phyloP scores from a whole-genome alignment of 1,140 invertebrate species.

The Galleria mellonella region DNA sequence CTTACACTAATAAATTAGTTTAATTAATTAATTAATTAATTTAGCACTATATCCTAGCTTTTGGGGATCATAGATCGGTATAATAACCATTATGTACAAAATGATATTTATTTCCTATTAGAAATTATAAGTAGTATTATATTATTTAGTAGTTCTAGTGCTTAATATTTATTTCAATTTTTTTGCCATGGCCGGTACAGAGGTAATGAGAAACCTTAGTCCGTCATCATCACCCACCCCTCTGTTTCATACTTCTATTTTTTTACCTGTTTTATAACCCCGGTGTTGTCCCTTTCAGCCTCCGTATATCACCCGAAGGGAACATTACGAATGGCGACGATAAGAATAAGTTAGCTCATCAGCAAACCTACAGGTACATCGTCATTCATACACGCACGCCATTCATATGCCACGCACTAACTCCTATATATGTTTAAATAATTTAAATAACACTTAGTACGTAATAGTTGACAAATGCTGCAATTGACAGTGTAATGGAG shows the following conservation, averaged over 20 bases:
- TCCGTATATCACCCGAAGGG: constrained; percentile 71
- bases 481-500: no score
- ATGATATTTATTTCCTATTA: neutral
- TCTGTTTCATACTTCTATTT: constrained; percentile 20
- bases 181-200: constrained; percentile 58
- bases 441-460: constrained; percentile 11
- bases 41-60: no score
- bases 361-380: constrained; percentile 88
- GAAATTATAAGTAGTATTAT: neutral
- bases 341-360: constrained; percentile 83
- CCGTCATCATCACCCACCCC: constrained; percentile 31
- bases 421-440: constrained; percentile 5
- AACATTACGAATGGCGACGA: constrained; percentile 76
- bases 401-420: constrained; percentile 35
- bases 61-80: no score
- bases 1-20: no score
- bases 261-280: constrained; percentile 46
- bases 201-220: constrained; percentile 50
- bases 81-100: no score
- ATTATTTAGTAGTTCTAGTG: neutral
- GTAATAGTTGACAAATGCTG: no score
- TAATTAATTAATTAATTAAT: no score
- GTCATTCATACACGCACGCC: constrained; percentile 41
- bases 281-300: constrained; percentile 70
- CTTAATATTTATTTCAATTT: constrained; percentile 32